phyloP scores from a whole-genome alignment of 2,888 invertebrate species.

The Caenorhabditis sp. region DNA sequence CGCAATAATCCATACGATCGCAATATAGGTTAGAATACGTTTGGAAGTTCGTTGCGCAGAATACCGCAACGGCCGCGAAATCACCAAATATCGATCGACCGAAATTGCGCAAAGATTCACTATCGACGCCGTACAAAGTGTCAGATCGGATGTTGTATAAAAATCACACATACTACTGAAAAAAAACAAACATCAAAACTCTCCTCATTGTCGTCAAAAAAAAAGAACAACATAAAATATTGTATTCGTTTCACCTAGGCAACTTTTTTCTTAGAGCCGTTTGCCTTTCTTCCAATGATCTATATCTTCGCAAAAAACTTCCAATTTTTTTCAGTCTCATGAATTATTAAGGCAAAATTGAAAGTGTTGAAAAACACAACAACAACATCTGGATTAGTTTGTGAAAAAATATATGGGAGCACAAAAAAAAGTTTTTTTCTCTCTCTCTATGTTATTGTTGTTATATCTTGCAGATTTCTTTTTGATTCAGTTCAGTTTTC shows the following conservation, averaged over 20 bases:
- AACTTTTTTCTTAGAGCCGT: background rate
- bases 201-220: background rate
- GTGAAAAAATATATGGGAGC: background rate
- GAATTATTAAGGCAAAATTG: background rate
- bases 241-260: background rate
- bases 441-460: background rate
- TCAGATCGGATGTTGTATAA: slow-evolving; percentile 75
- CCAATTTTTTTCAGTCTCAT: background rate
- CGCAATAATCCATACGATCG: slow-evolving; percentile 89
- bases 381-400: background rate
- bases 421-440: background rate
- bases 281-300: too few species aligned
- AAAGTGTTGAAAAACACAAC: background rate
- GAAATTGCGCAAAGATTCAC: slow-evolving; percentile 75
- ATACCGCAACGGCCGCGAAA: slow-evolving; percentile 51
- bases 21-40: slow-evolving; percentile 84
- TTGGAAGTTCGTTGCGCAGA: slow-evolving; percentile 79
- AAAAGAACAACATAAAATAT: background rate
- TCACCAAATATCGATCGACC: slow-evolving; percentile 72
- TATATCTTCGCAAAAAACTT: too few species aligned
- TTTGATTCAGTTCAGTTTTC: too few species aligned
- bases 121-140: slow-evolving; percentile 75
- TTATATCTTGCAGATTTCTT: too few species aligned
- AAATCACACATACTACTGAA: slow-evolving; percentile 71
- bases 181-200: background rate